Percentiles rank a stretch among this genome's conserved stretches.
phyloP scores from a whole-genome alignment of 1,140 invertebrate genomes.

The Sitophilus oryzae region DNA sequence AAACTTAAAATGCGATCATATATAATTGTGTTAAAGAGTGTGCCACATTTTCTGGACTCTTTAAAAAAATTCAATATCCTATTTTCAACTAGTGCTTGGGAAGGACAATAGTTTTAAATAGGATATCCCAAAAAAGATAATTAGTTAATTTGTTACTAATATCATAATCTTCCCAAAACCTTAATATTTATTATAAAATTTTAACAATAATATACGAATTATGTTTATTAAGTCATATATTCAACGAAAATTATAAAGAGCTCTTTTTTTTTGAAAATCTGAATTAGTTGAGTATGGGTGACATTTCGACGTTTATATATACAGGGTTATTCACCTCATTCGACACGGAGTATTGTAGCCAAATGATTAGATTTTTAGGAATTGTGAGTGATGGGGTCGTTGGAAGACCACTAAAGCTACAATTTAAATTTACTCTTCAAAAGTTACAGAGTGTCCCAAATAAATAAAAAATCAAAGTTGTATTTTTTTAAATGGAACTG shows the following conservation, averaged over 20 bases:
- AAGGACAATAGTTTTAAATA: conserved; percentile 25
- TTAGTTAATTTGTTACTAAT: conserved; percentile 7
- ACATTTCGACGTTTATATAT: too few relatives aligned
- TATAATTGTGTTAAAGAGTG: background rate
- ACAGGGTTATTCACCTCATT: too few relatives aligned
- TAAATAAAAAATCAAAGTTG: too few relatives aligned
- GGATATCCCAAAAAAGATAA: conserved; percentile 10
- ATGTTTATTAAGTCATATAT: conserved; percentile 18
- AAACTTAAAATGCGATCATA: background rate
- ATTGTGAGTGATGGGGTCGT: too few relatives aligned
- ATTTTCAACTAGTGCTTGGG: conserved; percentile 26
- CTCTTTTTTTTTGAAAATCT: conserved; percentile 25
- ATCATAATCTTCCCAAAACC: conserved; percentile 32
- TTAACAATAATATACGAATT: conserved; percentile 40
- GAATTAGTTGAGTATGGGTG: conserved; percentile 32
- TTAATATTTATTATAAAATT: conserved; percentile 42
- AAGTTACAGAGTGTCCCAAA: too few relatives aligned
- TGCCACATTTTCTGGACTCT: background rate
- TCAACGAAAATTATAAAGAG: conserved; percentile 31
- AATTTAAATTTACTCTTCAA: too few relatives aligned
- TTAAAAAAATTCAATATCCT: background rate
- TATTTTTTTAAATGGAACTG: too few relatives aligned
- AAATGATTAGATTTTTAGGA: too few relatives aligned
- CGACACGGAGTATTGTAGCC: too few relatives aligned
- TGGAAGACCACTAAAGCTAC: too few relatives aligned